Base-by-base conservation (phyloP, 2,113 vertebrate genomes). In the Lethenteron camtschaticum region DNA sequence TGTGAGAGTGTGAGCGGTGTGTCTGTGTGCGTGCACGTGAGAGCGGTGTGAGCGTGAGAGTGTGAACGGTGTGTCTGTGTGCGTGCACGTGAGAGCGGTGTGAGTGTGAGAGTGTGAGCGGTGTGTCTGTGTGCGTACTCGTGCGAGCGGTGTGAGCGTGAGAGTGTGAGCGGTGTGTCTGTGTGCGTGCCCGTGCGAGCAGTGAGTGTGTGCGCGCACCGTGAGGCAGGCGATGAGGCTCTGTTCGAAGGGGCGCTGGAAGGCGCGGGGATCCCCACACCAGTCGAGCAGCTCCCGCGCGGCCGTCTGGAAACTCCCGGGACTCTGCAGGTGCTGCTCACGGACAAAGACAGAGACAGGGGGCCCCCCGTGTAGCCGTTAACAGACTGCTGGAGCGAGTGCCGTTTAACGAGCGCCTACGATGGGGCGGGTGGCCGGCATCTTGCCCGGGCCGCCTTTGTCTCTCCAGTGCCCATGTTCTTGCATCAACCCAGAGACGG, bases 171-270 rank as follows among this genome's bases (percentile, higher is more conserved):
- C 55, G 55, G 55, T 41, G 68, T 10, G 55, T 56, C 13, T 10
- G 13, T 14, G 13, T 69, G 24, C 16, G 24, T 12, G 55, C n/a
- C 12, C 13, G 56, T 11, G 24, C 8, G 8, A 20, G 10, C 5
- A 9, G 56, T 57, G 10, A 24, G 55, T 57, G 8, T 5, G 69
- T 2, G 5, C 10, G 56, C 71, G 3, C 16, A 71, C 71, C 68
- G 71, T 57, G 55, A 71, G 58, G 41, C 71, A 71, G 16, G 59
- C 60, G 57, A 71, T 69, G 3, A 71, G 71, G 63, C 71, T 71
- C 68, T 71, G 71, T 56, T 71, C 71, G 14, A 71, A 71, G 12
- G 71, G 16, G 55, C 71, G 18, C 68, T 71, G 71, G 56, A 71
- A 71, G 2, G 71, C 71, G 11, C 71, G 60, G n/a, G 71, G 71